These are phyloP conservation scores for Dissostichus mawsoni DNA, from an alignment of 2,113 vertebrate genomes.

Conservation along the genomic window DNA sequence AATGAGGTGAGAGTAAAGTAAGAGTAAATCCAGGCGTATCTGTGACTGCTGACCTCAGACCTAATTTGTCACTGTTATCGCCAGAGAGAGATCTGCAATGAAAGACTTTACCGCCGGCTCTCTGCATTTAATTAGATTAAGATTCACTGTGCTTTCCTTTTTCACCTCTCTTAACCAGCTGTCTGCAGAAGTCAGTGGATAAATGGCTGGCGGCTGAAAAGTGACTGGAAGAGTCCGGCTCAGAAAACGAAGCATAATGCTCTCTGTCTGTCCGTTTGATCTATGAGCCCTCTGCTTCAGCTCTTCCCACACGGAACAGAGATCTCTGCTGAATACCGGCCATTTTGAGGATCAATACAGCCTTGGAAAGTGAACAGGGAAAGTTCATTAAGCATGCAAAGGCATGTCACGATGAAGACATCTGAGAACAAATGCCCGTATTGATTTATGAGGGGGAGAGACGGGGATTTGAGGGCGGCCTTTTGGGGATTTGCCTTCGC, in stretches of 20 bases:
- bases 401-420: conserved; percentile 65
- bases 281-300: conserved; percentile 30
- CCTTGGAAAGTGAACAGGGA: conserved; percentile 46
- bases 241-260: conserved; percentile 36
- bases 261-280: conserved; percentile 54
- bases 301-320: conserved; percentile 13
- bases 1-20: not conserved
- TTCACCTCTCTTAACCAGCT: conserved; percentile 55
- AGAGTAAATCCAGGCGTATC: conserved; percentile 12
- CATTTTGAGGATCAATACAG: conserved; percentile 61
- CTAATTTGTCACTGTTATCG: conserved; percentile 51
- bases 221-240: conserved; percentile 7
- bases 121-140: conserved; percentile 63
- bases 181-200: conserved; percentile 47
- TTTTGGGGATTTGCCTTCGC: conserved; percentile 21
- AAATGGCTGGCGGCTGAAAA: conserved; percentile 39
- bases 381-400: conserved; percentile 72
- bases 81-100: conserved; percentile 17
- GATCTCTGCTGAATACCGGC: conserved; percentile 51
- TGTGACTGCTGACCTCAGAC: conserved; percentile 35
- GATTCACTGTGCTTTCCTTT: conserved; percentile 55
- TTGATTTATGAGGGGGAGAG: conserved; percentile 54
- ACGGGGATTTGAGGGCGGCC: conserved; percentile 4
- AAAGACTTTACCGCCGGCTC: conserved; percentile 18
- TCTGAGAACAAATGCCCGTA: conserved; percentile 67